These are phyloP conservation scores for Arrhamphus sclerolepis DNA, from an alignment of 2,797 vertebrate genomes.

Conservation along the genomic window DNA sequence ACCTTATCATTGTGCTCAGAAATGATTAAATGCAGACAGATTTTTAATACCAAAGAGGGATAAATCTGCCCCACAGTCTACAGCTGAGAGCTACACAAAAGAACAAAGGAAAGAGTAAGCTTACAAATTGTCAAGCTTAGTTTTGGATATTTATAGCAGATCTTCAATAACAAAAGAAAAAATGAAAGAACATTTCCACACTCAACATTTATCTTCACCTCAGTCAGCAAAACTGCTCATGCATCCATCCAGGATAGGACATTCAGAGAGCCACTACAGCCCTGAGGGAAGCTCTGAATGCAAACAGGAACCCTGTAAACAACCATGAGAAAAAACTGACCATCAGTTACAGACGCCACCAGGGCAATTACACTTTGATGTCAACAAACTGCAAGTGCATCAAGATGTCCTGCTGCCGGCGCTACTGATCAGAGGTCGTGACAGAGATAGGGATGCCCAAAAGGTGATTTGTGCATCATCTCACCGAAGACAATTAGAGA, in stretches of 20 bases:
- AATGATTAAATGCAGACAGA: no score
- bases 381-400: slow-evolving; percentile 48
- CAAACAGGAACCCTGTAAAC: slow-evolving; percentile 33
- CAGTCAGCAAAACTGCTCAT: slow-evolving; percentile 37
- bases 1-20: no score
- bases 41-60: no score
- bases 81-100: not conserved
- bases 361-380: slow-evolving; percentile 24
- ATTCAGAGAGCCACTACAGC: slow-evolving; percentile 37
- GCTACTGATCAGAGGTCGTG: slow-evolving; percentile 40
- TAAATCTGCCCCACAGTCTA: no score
- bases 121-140: not conserved
- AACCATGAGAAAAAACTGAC: slow-evolving; percentile 18
- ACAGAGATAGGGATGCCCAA: slow-evolving; percentile 61
- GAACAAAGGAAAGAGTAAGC: not conserved
- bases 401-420: slow-evolving; percentile 49
- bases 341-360: slow-evolving; percentile 38
- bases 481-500: slow-evolving; percentile 42
- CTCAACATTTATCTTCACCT: slow-evolving; percentile 33
- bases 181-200: slow-evolving; percentile 30
- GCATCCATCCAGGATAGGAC: slow-evolving; percentile 31
- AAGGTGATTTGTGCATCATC: slow-evolving; percentile 45
- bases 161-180: not conserved
- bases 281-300: slow-evolving; percentile 22
- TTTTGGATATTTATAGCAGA: not conserved